These are phyloP conservation scores for Sylvia borin DNA, from an alignment of 2,797 vertebrate genomes.

Conservation along the genomic window DNA sequence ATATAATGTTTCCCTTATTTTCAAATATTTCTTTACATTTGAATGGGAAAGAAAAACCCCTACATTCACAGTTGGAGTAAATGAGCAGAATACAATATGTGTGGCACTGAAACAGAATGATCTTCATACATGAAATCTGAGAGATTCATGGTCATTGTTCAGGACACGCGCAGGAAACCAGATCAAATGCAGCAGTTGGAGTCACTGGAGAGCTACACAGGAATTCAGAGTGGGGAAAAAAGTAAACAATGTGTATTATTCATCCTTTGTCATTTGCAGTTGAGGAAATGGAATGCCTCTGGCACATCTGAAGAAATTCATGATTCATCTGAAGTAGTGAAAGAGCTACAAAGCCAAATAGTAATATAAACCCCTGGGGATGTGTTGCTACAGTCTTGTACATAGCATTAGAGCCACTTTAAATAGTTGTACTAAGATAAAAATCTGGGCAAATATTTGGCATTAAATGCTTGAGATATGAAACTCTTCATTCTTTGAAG, in stretches of 20 bases:
- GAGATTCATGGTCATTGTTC: background rate
- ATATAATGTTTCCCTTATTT: background rate
- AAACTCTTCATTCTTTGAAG: conserved; percentile 65
- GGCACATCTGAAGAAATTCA: conserved; percentile 66
- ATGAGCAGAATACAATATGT: background rate
- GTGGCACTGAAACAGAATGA: background rate
- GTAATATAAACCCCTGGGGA: conserved; percentile 48
- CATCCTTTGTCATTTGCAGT: conserved; percentile 68
- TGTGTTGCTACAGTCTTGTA: conserved; percentile 57
- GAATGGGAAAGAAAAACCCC: background rate
- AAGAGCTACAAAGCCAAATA: conserved; percentile 74
- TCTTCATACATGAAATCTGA: background rate
- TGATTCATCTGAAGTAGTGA: conserved; percentile 68
- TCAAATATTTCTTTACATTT: background rate
- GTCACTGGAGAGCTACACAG: background rate
- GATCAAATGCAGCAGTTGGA: background rate
- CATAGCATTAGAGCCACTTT: conserved; percentile 56
- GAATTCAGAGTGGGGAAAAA: background rate
- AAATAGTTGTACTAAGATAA: conserved; percentile 70
- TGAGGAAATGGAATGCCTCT: conserved; percentile 56
- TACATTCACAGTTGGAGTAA: background rate
- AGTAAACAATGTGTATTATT: conserved; percentile 55
- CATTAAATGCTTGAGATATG: conserved; percentile 51
- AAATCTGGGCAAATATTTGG: conserved; percentile 72
- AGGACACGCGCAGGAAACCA: background rate